phyloP scores from a whole-genome alignment of 2,797 vertebrate species.

The Rhinophrynus dorsalis region DNA sequence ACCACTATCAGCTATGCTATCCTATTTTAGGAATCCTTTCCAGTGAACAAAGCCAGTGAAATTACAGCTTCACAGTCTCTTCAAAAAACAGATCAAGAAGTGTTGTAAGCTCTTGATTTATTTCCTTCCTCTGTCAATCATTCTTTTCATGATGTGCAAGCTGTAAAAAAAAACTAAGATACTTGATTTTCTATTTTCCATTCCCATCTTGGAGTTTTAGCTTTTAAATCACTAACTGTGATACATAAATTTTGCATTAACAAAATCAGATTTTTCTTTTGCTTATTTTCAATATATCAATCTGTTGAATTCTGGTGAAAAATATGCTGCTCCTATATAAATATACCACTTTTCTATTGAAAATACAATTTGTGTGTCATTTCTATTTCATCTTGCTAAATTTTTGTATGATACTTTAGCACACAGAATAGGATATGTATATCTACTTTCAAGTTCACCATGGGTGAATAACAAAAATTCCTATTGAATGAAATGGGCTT shows the following conservation, averaged over 20 bases:
- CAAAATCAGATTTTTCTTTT: no score
- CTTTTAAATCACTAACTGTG: background rate
- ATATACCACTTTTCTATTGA: no score
- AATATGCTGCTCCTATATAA: no score
- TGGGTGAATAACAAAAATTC: no score
- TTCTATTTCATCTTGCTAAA: no score
- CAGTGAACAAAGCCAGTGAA: conserved; percentile 23
- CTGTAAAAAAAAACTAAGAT: conserved; percentile 2
- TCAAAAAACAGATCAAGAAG: conserved; percentile 29
- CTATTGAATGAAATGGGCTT: no score
- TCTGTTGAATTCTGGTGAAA: no score
- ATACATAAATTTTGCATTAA: background rate
- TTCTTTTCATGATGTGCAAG: conserved; percentile 4
- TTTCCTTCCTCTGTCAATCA: conserved; percentile 13
- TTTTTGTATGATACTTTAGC: no score
- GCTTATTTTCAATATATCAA: no score
- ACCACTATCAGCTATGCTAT: conserved; percentile 9
- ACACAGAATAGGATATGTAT: no score
- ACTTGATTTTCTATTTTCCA: conserved; percentile 1
- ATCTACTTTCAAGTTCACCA: no score
- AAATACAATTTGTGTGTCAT: no score
- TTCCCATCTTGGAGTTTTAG: background rate
- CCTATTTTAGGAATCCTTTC: conserved; percentile 18
- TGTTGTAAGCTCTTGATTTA: conserved; percentile 25
- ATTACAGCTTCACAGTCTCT: conserved; percentile 32